Evolutionary conservation across 2,113 vertebrate species (phyloP).

Genomic region (Grus americana): DNA sequence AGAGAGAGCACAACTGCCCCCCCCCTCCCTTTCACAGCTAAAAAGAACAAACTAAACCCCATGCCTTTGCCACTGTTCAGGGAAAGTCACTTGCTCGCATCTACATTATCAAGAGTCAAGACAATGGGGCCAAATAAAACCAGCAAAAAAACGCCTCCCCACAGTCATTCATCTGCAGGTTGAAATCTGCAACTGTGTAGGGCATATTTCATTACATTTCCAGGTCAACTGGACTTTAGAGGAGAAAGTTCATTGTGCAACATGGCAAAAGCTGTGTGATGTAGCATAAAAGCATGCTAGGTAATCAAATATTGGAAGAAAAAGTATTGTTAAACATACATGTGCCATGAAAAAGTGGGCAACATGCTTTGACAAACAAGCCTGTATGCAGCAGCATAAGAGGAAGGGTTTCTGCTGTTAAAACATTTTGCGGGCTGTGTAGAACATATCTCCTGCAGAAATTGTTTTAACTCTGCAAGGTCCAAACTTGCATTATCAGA

Average conservation of each 20-base stretch:
- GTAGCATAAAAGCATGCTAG: not conserved
- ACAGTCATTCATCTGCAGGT: not conserved
- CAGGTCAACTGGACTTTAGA: not conserved
- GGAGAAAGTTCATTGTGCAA: not conserved
- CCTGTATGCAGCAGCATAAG: not conserved
- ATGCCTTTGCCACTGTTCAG: not conserved
- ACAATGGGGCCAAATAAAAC: not conserved
- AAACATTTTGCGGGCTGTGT: not conserved
- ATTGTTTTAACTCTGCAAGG: not conserved
- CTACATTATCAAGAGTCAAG: not conserved
- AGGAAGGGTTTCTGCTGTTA: not conserved
- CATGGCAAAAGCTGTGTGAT: not conserved
- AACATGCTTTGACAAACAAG: not conserved
- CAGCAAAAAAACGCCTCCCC: not conserved
- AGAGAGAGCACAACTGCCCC: not conserved
- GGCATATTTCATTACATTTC: not conserved
- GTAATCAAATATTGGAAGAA: not conserved
- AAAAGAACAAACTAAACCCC: not conserved
- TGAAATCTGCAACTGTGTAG: not conserved
- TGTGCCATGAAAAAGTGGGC: fast-evolving
- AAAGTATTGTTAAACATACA: not conserved
- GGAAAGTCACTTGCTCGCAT: not conserved
- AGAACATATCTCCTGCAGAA: not conserved
- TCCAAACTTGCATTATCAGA: not conserved
- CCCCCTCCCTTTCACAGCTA: not conserved